Evolutionary conservation across 2,888 invertebrate species (phyloP).

Genomic region (Apodemia zela): DNA sequence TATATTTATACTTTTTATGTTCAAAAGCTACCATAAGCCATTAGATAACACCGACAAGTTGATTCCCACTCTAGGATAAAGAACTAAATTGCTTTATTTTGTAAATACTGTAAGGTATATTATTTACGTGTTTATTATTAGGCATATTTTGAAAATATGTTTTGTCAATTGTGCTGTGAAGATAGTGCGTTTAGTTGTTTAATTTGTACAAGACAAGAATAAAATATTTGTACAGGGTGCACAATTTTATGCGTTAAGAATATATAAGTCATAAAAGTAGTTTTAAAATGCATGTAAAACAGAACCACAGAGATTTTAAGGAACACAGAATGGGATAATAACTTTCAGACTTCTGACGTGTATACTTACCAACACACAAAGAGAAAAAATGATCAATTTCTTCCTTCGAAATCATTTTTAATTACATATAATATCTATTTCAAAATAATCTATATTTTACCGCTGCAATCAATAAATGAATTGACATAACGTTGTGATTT

Average conservation of each 20-base stretch:
- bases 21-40: conserved; percentile 3
- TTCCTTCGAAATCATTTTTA: too few relatives aligned
- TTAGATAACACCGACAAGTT: conserved; percentile 11
- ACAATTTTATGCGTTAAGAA: background rate
- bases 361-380: too few relatives aligned
- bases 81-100: conserved; percentile 70
- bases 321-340: too few relatives aligned
- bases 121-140: conserved; percentile 72
- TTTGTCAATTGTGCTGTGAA: conserved; percentile 80
- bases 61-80: conserved; percentile 49
- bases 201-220: conserved; percentile 33
- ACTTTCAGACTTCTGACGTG: too few relatives aligned
- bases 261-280: background rate
- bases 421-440: too few relatives aligned
- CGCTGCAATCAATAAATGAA: too few relatives aligned
- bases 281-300: too few relatives aligned
- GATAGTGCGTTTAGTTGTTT: conserved; percentile 53
- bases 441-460: too few relatives aligned
- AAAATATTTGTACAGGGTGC: conserved; percentile 14
- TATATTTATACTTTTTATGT: background rate
- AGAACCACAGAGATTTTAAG: too few relatives aligned
- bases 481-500: too few relatives aligned
- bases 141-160: conserved; percentile 79
- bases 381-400: too few relatives aligned
- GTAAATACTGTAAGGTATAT: conserved; percentile 76